Evolutionary conservation across 2,888 invertebrate species (phyloP).

Genomic region (Plusia festucae): DNA sequence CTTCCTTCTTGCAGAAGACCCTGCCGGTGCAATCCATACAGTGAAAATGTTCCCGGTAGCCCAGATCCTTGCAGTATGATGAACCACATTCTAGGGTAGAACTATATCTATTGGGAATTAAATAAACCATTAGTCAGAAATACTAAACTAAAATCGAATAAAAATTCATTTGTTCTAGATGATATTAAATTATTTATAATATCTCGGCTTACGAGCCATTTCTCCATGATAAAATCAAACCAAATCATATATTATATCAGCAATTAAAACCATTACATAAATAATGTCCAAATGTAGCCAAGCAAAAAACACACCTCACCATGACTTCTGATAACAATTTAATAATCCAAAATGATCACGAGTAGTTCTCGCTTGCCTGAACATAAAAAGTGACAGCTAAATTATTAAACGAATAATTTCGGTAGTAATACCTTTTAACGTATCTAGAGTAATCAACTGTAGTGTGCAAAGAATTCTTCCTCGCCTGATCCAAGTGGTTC

Average conservation of each 20-base stretch:
- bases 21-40: constrained; percentile 93
- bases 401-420: constrained; percentile 55
- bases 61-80: constrained; percentile 95
- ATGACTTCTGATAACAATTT: constrained; percentile 54
- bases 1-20: constrained; percentile 99
- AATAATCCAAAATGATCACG: constrained; percentile 51
- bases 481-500: constrained; percentile 86
- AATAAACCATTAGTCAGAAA: background rate
- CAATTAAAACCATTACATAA: constrained; percentile 55
- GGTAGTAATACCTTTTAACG: constrained; percentile 91
- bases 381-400: constrained; percentile 60
- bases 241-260: constrained; percentile 14
- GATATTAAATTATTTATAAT: background rate
- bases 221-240: constrained; percentile 17
- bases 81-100: constrained; percentile 95
- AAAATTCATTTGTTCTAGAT: background rate
- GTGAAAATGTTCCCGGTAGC: constrained; percentile 98
- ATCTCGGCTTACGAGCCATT: background rate
- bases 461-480: constrained; percentile 90
- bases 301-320: constrained; percentile 52
- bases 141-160: background rate
- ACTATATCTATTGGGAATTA: constrained; percentile 86
- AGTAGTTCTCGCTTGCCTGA: constrained; percentile 46
- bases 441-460: constrained; percentile 96
- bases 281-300: constrained; percentile 52